Base-by-base conservation (phyloP, 2,888 invertebrate species). In the Philonicus albiceps region DNA sequence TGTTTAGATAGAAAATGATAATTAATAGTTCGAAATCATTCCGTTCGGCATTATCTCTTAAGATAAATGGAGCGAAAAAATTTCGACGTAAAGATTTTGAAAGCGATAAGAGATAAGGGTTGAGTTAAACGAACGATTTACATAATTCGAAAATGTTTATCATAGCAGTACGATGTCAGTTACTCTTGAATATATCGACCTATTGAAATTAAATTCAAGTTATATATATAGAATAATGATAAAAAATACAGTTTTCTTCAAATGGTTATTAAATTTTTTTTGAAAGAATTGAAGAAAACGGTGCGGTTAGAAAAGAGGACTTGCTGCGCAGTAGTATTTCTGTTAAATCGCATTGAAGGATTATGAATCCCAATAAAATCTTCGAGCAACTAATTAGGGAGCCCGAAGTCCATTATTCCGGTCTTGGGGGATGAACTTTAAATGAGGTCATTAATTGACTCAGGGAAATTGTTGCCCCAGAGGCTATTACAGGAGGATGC, bases 371-470 rank as follows among this genome's bases (percentile, higher is more conserved):
- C 81, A 81, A 81, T 81, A 55, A 81, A 81, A 81, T 81, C 55
- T 55, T 55, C 55, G 1, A 81, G 64, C 30, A 81, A 81, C 81
- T 81, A 81, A 55, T 81, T 81, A 81, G 55, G 81, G 22, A 55
- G 64, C 55, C 64, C 30, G 2, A 37, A n/a, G 55, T 34, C 64
- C 55, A 81, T 55, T 55, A 81, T 81, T 81, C 49, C 55, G 19
- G 81, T 81, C 81, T 81, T 81, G 53, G 19, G 55, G 81, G 55
- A 81, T 81, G 81, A 81, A 81, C 81, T 81, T 81, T 34, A 81
- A 81, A 81, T 81, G 81, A 81, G 55, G 37, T 55, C 81, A 81
- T 81, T 81, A 81, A 81, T 81, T 81, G 55, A 81, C 55, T 81
- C 55, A n/a, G 81, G 81, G 55, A 81, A 34, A 81, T 81, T 64